Evolutionary conservation across 2,888 invertebrate genomes (phyloP), one percentile per base, ranked within the genome.

Genomic region (Coenonympha glycerion): DNA sequence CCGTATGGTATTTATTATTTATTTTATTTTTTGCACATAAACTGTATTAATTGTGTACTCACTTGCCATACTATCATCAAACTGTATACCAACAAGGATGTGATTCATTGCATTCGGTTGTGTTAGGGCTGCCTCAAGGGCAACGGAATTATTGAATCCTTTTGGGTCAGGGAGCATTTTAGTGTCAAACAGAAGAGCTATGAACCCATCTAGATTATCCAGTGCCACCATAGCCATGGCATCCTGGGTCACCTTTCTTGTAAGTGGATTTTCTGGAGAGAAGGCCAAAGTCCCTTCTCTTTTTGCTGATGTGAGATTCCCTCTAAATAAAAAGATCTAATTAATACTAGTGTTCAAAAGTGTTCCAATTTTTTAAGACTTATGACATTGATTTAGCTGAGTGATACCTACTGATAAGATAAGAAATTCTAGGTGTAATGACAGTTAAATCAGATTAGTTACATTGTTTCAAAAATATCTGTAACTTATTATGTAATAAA

Each of bases 21-120:
- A 26, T 3, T 3, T 8, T n/a, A 8, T 26, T 26, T n/a, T 26
- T 2, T 26, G n/a, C n/a, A 26, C n/a, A 26, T 26, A 26, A 9
- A 26, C n/a, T 26, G n/a, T 39, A 15, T 15, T 49, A n/a, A 26
- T 41, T 9, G 21, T 11, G 28, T 56, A 81, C 86, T 81, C 63
- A 87, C 87, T 79, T 53, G 74, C 72, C 83, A 87, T 84, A 5
- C 47, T 67, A 48, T 87, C 83, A 63, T 83, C 83, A 76, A 73
- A 87, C 60, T 86, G 75, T 48, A 87, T 79, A 51, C 85, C 87
- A 69, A 81, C 80, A 56, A 87, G 75, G 57, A 80, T 79, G 47
- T 70, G 68, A 60, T 76, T 78, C 86, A 86, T 86, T 36, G 72
- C 79, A 73, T 80, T 76, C 8, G 81, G 84, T 64, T 82, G 73